Base-by-base conservation (phyloP, 2,888 invertebrate species). In the Caenorhabditis panamensis region DNA sequence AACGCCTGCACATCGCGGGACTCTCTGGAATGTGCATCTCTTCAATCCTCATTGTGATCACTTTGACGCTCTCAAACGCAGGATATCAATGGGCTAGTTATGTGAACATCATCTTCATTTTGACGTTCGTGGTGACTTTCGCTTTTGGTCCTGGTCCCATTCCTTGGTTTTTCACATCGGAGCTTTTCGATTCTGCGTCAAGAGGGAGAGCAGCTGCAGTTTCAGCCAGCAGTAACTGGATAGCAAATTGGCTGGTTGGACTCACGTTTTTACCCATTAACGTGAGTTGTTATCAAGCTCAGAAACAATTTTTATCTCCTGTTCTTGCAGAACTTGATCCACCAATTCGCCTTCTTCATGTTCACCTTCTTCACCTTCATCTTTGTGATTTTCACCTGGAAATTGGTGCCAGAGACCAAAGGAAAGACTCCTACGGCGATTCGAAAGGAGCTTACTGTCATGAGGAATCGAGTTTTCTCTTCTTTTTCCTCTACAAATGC, bases 301-400 rank as follows among this genome's bases (percentile, higher is more conserved):
- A 18, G 8, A 31, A 2, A 26, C 26, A 22, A 22, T 6, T 22
- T 6, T 3, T 2, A 13, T 11, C 22, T 41, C 1, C 26, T 11
- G 2, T 28, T 22, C 24, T 62, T n/a, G 1, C 67, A 88, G 87
- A 85, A 82, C 51, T 11, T 92, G 0, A 91, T 95, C 68, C 94
- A 95, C 92, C 96, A 96, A 93, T 97, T 96, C 93, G 96, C 96
- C 92, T 97, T 97, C 94, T 95, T 97, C 93, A 96, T 97, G 92
- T 98, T 98, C 94, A 96, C 96, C 93, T 95, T 95, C 92, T 95
- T 96, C 93, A 94, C 98, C 93, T 96, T 96, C 91, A 94, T 96
- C 93, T 97, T 97, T 94, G 96, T 96, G 95, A 95, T 96, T 93
- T 97, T 98, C 94, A 96, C 97, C 86, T 97, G 96, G 93, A 95